Evolutionary conservation across 2,888 invertebrate species (phyloP).

Genomic region (Rhagium mordax): DNA sequence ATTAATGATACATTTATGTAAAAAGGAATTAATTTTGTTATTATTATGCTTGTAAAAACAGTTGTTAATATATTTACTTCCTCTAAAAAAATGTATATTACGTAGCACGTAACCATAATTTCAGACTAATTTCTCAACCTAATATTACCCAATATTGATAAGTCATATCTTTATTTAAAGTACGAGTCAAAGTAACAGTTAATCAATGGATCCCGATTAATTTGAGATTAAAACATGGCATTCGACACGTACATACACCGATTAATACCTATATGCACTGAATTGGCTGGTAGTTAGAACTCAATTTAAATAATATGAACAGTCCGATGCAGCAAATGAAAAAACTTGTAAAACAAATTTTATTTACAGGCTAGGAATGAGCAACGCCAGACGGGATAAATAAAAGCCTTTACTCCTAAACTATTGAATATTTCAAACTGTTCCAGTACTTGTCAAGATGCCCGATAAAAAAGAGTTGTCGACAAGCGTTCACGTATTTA

Average conservation of each 20-base stretch:
- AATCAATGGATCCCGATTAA: not conserved
- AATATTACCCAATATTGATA: not conserved
- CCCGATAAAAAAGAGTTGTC: conserved; percentile 16
- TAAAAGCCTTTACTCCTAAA: conserved; percentile 4
- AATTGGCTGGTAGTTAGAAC: no score
- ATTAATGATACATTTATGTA: no score
- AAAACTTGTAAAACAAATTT: no score
- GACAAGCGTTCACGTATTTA: conserved; percentile 27
- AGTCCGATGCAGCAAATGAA: no score
- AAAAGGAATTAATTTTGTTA: no score
- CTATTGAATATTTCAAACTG: conserved; percentile 17
- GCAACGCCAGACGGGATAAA: not conserved
- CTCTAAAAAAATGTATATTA: no score
- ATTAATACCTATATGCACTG: no score
- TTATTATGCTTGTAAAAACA: no score
- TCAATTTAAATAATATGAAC: no score
- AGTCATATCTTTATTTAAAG: not conserved
- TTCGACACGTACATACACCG: not conserved
- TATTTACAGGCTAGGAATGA: not conserved
- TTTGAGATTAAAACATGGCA: not conserved
- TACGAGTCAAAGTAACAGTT: not conserved
- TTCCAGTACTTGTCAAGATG: conserved; percentile 10
- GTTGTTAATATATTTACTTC: no score
- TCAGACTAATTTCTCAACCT: not conserved
- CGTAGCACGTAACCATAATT: no score